Evolutionary conservation across 2,113 vertebrate genomes (phyloP).

Genomic region (Chloebia gouldiae): DNA sequence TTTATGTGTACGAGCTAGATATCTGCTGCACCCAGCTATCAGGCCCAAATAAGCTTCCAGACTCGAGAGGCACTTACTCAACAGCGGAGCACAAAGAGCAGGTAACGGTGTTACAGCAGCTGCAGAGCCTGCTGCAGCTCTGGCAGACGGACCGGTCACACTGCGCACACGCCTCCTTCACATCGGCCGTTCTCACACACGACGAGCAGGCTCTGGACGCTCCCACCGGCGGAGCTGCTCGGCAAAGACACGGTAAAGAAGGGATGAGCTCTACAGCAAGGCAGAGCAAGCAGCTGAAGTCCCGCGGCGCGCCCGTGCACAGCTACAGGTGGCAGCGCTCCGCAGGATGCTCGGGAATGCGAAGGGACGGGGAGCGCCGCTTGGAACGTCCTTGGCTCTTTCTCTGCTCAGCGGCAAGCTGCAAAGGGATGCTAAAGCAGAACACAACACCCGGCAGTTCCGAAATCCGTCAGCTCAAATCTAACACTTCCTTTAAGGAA

Average conservation of each 20-base stretch:
- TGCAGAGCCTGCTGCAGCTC: slow-evolving; percentile 68
- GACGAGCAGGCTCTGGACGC: slow-evolving; percentile 66
- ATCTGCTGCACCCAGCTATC: neutral
- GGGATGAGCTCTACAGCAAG: neutral
- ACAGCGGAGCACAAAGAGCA: slow-evolving; percentile 66
- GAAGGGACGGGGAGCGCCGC: neutral
- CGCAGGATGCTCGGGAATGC: fast-evolving
- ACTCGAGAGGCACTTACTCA: slow-evolving; percentile 68
- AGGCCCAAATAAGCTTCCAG: neutral
- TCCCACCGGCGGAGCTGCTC: neutral
- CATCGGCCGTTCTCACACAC: slow-evolving; percentile 60
- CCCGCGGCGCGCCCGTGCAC: fast-evolving
- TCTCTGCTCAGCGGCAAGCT: fast-evolving
- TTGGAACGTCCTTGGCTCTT: fast-evolving
- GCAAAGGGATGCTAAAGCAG: too few relatives aligned
- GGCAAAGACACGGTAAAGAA: neutral
- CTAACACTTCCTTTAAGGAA: neutral
- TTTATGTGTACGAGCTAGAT: fast-evolving
- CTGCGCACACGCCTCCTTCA: slow-evolving; percentile 60
- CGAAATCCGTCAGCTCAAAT: neutral
- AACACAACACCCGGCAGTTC: fast-evolving
- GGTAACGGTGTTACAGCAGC: slow-evolving; percentile 39
- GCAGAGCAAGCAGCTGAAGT: neutral
- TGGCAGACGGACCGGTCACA: slow-evolving; percentile 70
- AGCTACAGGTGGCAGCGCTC: neutral